Base-by-base conservation (phyloP, 1,140 invertebrate genomes). In the Asbolus verrucosus region DNA sequence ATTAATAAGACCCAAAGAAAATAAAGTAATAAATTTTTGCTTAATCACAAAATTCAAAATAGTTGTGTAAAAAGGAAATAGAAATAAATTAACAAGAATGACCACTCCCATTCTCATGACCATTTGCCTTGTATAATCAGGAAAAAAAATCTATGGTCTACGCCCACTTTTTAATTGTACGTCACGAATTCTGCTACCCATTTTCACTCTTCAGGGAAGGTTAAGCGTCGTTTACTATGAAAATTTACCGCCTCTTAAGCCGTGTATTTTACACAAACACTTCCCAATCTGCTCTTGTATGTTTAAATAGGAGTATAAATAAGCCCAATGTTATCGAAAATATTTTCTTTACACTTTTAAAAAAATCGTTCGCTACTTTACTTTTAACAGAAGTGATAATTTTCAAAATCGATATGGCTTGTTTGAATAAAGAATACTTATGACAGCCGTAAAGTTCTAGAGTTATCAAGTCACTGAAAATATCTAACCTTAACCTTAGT, bases 201-300 rank as follows among this genome's bases (percentile, higher is more conserved):
- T 27, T 54, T 14, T 0, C 41, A 15, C 24, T 27, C 8, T 3
- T 8, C 24, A 11, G 33, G 33, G 11, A n/a, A 36, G 33, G 33
- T 36, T 36, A 36, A 36, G 33, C 33, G 24, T 50, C 43, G 43
- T 50, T 50, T 50, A 19, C 43, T 50, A 50, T 54, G 46, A 54
- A 54, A 54, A 54, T 54, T 54, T 27, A 54, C 46, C 46, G 46
- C 46, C 46, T 24, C 46, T 54, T 30, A 19, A 54, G 16, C 46
- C 21, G 19, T 16, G 1, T 31, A n/a, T 54, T 54, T 54, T 54
- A 27, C 46, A 54, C 46, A 54, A 54, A 54, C 46, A 54, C 46
- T 54, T 36, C 33, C 33, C n/a, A 11, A 46, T 54, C 46, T 27
- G 21, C 0, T 46, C 33, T 38, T 38, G 4, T 43, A 11, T 18